Base-by-base conservation (phyloP, 2,888 invertebrate genomes). In the Lasioglossum vierecki region DNA sequence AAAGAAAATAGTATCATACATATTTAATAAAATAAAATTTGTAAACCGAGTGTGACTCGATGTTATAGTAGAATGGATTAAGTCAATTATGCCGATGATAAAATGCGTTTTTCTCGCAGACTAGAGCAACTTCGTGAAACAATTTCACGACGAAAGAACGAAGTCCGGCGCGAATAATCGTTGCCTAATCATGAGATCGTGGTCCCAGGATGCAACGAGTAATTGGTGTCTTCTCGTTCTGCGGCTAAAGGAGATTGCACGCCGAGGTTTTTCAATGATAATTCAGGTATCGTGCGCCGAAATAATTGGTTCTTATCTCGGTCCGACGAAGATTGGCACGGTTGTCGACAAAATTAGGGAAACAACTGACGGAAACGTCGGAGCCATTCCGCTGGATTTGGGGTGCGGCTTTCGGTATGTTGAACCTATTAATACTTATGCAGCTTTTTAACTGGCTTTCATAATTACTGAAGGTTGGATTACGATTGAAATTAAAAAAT, bases 221-320 rank as follows among this genome's bases (percentile, higher is more conserved):
- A 84, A 88, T 89, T 86, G 81, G 78, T 81, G 73, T 57, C 70
- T 57, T 73, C 41, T 76, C 76, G 70, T 81, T 83, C 44, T 84
- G 53, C 75, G 78, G 76, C 78, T 46, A n/a, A 80, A 76, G 77
- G 72, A 79, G 83, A 89, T 88, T 89, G 70, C 76, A 26, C 68
- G 71, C 30, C 44, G 49, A 79, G 75, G 78, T 78, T 74, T 80
- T 76, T 76, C 41, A 35, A 84, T 79, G 87, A 82, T 88, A 88
- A 85, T 82, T 76, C 57, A 72, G 73, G 39, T 66, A 57, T 84
- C 79, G 80, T 71, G 80, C 75, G 78, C 76, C 30, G 13, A 73
- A 46, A 82, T 82, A 89, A 89, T 89, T 90, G 83, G 30, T 85
- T 88, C 79, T 89, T 88, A 90, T 88, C 88, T 84, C 66, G 39